These are phyloP conservation scores for Conus canariensis DNA, from an alignment of 2,888 invertebrate genomes.

Conservation along the genomic window DNA sequence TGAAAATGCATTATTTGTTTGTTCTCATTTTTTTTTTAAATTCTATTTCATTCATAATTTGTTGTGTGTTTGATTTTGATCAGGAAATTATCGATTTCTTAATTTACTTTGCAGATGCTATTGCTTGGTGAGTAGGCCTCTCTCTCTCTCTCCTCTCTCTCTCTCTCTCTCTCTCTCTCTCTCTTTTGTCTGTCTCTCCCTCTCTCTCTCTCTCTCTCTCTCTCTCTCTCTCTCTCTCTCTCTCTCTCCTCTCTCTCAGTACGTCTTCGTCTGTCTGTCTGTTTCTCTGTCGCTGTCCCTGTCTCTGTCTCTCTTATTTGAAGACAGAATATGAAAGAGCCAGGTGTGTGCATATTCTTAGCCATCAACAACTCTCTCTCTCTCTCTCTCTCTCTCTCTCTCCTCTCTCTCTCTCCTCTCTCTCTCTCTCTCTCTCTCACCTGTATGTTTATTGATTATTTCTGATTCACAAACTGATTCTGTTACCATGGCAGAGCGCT, in stretches of 20 bases:
- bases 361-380: too few species aligned
- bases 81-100: background rate
- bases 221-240: slow-evolving; percentile 35
- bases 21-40: background rate
- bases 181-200: slow-evolving; percentile 24
- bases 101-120: background rate
- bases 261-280: slow-evolving; percentile 1
- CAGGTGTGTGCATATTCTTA: too few species aligned
- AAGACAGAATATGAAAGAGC: too few species aligned
- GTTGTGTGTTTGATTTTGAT: background rate
- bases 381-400: too few species aligned
- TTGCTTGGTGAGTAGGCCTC: slow-evolving; percentile 3
- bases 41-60: too few species aligned
- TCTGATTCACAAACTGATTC: too few species aligned
- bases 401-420: too few species aligned
- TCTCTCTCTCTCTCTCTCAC: too few species aligned
- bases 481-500: too few species aligned
- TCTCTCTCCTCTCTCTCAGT: slow-evolving; percentile 24
- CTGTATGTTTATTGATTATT: too few species aligned
- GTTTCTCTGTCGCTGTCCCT: background rate
- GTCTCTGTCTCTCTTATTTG: background rate
- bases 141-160: slow-evolving; percentile 17
- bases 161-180: slow-evolving; percentile 24
- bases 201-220: slow-evolving; percentile 27
- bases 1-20: background rate